phyloP scores from a whole-genome alignment of 2,888 invertebrate species.

The Rhaphigaster nebulosa region DNA sequence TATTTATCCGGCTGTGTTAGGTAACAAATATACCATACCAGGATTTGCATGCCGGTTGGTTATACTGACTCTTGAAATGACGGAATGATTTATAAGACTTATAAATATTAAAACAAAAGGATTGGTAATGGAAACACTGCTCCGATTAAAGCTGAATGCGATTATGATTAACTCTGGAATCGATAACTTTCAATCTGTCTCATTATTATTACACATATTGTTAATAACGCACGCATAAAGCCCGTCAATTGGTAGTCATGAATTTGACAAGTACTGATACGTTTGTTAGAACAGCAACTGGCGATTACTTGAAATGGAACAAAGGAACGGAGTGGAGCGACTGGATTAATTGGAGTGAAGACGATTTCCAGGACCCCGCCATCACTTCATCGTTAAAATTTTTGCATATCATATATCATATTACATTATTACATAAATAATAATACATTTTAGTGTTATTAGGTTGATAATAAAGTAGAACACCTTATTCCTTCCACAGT shows the following conservation, averaged over 20 bases:
- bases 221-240: not conserved
- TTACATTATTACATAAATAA: too few relatives aligned
- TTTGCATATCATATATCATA: too few relatives aligned
- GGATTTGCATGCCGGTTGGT: not conserved
- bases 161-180: constrained; percentile 41
- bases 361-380: too few relatives aligned
- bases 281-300: too few relatives aligned
- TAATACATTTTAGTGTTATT: too few relatives aligned
- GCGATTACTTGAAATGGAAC: too few relatives aligned
- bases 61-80: not conserved
- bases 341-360: too few relatives aligned
- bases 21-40: not conserved
- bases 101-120: constrained; percentile 33
- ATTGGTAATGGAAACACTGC: not conserved
- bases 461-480: too few relatives aligned
- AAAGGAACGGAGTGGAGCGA: too few relatives aligned
- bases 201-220: not conserved
- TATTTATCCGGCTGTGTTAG: constrained; percentile 23
- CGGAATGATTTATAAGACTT: constrained; percentile 39
- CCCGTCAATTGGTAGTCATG: not conserved
- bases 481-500: too few relatives aligned
- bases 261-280: not conserved
- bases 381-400: too few relatives aligned
- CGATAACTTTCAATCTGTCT: constrained; percentile 43
- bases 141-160: constrained; percentile 47